Evolutionary conservation across 1,140 invertebrate genomes (phyloP).

Genomic region (Penaeus chinensis): DNA sequence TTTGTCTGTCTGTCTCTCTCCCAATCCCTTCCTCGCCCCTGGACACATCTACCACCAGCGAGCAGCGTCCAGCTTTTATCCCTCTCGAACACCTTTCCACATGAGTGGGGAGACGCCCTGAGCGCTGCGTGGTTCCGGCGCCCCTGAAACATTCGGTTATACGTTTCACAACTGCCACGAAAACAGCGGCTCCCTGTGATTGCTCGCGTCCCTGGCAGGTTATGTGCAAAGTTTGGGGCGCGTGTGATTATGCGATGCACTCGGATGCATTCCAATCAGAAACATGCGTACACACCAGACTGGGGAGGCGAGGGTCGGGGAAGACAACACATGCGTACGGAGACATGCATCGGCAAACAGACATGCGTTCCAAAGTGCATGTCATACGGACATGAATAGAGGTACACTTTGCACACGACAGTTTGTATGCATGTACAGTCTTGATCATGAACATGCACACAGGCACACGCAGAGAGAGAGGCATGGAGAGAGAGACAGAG

Average conservation of each 20-base stretch:
- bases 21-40: no score
- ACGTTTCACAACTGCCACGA: constrained; percentile 32
- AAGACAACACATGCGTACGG: no score
- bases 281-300: no score
- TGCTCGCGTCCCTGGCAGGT: constrained; percentile 27
- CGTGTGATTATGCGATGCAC: constrained; percentile 51
- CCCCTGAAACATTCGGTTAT: constrained; percentile 47
- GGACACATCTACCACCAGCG: neutral
- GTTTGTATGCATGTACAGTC: no score
- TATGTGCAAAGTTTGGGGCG: constrained; percentile 54
- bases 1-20: no score
- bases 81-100: constrained; percentile 43
- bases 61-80: constrained; percentile 17
- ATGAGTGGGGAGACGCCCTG: constrained; percentile 30
- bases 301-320: no score
- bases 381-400: no score
- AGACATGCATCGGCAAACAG: no score
- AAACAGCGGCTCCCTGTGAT: constrained; percentile 42
- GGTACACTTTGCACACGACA: no score
- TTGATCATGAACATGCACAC: neutral
- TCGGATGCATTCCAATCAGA: constrained; percentile 30
- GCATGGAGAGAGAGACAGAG: neutral
- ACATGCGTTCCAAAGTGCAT: no score
- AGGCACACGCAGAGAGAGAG: neutral
- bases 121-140: constrained; percentile 26